Evolutionary conservation across 2,113 vertebrate species (phyloP), one percentile per base, ranked within the genome.

Genomic region (Micromys minutus): DNA sequence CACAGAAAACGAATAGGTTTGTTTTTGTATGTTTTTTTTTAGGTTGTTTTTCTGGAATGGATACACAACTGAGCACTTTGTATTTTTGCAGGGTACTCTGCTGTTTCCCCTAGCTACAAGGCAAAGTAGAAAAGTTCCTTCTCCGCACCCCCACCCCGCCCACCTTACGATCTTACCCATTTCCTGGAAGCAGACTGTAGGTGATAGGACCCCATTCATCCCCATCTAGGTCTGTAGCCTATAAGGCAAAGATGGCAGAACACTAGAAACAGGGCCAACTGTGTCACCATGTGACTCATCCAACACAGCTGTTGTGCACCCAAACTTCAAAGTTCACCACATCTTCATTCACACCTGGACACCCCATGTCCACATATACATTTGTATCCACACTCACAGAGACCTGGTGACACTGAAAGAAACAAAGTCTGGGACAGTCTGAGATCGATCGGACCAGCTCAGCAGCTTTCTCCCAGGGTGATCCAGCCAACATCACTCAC

Each of bases 141-240:
- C n/a, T n/a, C n/a, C n/a, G n/a, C n/a, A n/a, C n/a, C n/a, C 17
- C 36, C 22, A 6, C 55, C 34, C 0, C 1, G 1, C 39, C 50
- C 57, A 15, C 47, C n/a, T 63, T 0, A 11, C 81, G 65, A 45
- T 34, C 83, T 0, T 99, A 99, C 99, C 99, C 99, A 95, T 88
- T 99, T 1, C 98, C 98, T 0, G 99, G 99, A 74, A 99, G 98
- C 94, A 99, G 98, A 63, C 67, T 98, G 97, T 99, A 99, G 69
- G 98, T 99, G 96, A 99, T 97, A 0, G 57, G 97, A 77, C 98
- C 98, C 94, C 97, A 61, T 81, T 98, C 96, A 19, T 99, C 99
- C 0, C 98, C 98, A 96, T 99, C 99, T 0, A 95, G 98, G 97
- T 99, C 99, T 0, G 97, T 96, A 87, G 99, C 99, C 99, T 99